Evolutionary conservation across 2,797 vertebrate genomes (phyloP).

Genomic region (Sitta carolinensis): DNA sequence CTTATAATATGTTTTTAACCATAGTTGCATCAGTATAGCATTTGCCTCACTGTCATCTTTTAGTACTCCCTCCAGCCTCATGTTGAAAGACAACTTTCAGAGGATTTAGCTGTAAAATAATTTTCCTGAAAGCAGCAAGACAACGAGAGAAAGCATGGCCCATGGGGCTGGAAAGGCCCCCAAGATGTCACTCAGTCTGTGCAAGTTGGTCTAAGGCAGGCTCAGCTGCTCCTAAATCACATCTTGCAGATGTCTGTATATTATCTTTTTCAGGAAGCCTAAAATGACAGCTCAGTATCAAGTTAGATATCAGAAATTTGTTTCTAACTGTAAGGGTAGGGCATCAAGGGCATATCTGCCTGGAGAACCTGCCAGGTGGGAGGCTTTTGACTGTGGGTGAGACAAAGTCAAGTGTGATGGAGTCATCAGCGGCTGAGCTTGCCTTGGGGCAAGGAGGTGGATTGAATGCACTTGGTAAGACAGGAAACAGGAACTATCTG

Average conservation of each 20-base stretch:
- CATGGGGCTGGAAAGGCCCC: neutral
- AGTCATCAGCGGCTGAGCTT: rapidly evolving
- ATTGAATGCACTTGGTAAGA: neutral
- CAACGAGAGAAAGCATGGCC: neutral
- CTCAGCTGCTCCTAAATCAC: neutral
- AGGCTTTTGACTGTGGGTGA: neutral
- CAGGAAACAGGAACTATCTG: neutral
- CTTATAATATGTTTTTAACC: neutral
- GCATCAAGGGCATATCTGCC: neutral
- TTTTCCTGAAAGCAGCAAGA: neutral
- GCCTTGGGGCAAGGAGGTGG: neutral
- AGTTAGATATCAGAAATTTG: neutral
- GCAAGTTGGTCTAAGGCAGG: neutral
- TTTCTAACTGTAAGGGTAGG: neutral
- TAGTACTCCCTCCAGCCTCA: neutral
- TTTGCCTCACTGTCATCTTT: neutral
- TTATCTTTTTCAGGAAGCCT: neutral
- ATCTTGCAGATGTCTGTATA: neutral
- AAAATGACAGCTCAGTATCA: neutral
- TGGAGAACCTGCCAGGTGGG: neutral
- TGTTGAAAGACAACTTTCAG: neutral
- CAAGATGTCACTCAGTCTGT: neutral
- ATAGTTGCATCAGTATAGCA: neutral
- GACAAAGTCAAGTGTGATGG: neutral
- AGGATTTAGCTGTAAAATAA: neutral